These are phyloP conservation scores for Acinonyx jubatus DNA, from an alignment of 2,113 vertebrate genomes.

Conservation along the genomic window DNA sequence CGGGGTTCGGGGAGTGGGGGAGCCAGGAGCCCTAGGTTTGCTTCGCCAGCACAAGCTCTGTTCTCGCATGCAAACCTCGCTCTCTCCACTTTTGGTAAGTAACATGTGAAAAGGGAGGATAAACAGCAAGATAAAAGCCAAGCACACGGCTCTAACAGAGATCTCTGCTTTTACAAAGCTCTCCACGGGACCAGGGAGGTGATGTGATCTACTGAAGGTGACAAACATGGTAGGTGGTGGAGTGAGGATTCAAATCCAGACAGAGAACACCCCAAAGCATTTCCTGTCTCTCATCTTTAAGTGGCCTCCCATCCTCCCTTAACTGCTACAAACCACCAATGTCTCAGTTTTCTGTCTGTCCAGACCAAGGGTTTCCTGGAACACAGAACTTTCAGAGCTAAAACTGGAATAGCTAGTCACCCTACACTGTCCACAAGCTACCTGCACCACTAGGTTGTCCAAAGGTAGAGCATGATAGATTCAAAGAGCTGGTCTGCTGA, in stretches of 20 bases:
- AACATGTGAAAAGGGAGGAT: neutral
- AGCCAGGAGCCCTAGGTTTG: neutral
- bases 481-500: neutral
- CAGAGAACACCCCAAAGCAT: neutral
- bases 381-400: neutral
- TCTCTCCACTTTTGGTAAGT: neutral
- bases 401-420: neutral
- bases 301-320: neutral
- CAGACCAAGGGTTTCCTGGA: neutral
- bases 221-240: neutral
- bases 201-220: neutral
- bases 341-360: neutral
- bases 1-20: neutral
- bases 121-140: neutral
- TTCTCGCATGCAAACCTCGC: neutral
- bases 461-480: neutral
- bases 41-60: neutral
- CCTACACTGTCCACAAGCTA: neutral
- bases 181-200: neutral
- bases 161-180: neutral
- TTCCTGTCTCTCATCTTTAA: slow-evolving; percentile 10
- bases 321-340: neutral
- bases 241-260: slow-evolving; percentile 20
- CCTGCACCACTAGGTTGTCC: neutral
- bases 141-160: neutral